Evolutionary conservation across 1,140 invertebrate genomes (phyloP), one percentile per base, ranked within the genome.

Genomic region (Drosophila kanapiae): DNA sequence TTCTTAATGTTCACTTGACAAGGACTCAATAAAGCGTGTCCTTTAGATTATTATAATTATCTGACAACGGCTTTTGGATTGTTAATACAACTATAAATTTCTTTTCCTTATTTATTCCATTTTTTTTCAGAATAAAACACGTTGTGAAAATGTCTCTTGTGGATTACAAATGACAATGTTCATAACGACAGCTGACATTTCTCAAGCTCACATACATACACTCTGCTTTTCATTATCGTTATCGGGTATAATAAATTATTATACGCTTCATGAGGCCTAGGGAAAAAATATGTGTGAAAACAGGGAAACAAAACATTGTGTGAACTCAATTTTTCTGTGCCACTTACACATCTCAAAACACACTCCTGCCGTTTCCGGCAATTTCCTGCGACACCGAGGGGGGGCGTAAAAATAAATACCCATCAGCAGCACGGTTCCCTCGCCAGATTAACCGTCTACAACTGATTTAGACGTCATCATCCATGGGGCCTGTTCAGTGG

Each of bases 381-480:
- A 54, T 54, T 54, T 54, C 53, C 53, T 38, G 13, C 13, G 35
- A 56, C 53, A 38, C 33, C 33, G 13, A 54, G 51, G 14, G 13
- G 2, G 33, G 33, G 35, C 18, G 35, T 38, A 18, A 27, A 56
- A 56, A 56, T 56, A 56, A 56, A 56, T 56, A 56, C 53, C 35
- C 53, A 56, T 23, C 9, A 23, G 23, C 23, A 23, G 23, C 13
- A 7, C 4, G 48, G 18, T 11, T n/a, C 13, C 16, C 18, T 31
- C 27, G 9, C 14, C 31, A 35, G 23, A 37, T 37, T 38, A 67
- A 31, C 40, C 35, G 14, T 48, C 35, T 40, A 16, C 29, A 11
- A 64, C 47, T 63, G 80, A 82, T 72, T 78, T 67, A 33, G 45
- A 54, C 60, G 38, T 78, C 37, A 56, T 57, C 43, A 33, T 57